These are phyloP conservation scores for Ginglymostoma cirratum DNA, from an alignment of 2,113 vertebrate genomes.

Conservation along the genomic window DNA sequence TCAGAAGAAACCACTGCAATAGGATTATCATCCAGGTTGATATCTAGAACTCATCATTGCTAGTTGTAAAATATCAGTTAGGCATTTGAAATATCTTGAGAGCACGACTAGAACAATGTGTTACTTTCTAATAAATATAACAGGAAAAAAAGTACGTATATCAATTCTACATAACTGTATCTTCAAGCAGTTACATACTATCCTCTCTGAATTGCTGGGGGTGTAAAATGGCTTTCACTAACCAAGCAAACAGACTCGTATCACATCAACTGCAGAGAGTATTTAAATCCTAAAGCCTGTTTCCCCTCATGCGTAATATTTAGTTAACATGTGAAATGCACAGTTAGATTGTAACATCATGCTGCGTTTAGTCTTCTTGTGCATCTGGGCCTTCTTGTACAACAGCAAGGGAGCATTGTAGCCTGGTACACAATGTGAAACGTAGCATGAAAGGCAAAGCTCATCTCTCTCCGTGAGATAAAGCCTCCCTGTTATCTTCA, in stretches of 20 bases:
- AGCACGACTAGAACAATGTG: background rate
- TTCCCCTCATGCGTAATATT: slow-evolving; percentile 18
- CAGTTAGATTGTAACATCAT: background rate
- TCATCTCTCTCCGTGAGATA: slow-evolving; percentile 16
- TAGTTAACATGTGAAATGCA: slow-evolving; percentile 16
- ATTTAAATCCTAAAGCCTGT: background rate
- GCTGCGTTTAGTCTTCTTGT: background rate
- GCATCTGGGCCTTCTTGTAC: slow-evolving; percentile 15
- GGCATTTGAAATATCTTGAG: background rate
- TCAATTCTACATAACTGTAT: background rate
- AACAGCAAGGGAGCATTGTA: slow-evolving; percentile 29
- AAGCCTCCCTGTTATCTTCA: slow-evolving; percentile 18
- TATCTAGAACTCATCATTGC: background rate
- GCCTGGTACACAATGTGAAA: slow-evolving; percentile 21
- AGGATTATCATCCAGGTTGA: background rate
- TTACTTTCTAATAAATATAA: background rate
- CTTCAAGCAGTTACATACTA: background rate
- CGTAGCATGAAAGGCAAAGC: slow-evolving; percentile 1
- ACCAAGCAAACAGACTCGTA: background rate
- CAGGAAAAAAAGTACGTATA: background rate
- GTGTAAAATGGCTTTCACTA: background rate
- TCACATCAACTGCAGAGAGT: background rate
- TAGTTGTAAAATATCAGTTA: background rate
- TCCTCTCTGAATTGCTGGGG: background rate
- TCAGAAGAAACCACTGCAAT: background rate